A percentile compares a stretch with the other conserved stretches of the same genome.
Evolutionary conservation across 2,888 invertebrate species (phyloP).

Genomic region (Villa cingulata): DNA sequence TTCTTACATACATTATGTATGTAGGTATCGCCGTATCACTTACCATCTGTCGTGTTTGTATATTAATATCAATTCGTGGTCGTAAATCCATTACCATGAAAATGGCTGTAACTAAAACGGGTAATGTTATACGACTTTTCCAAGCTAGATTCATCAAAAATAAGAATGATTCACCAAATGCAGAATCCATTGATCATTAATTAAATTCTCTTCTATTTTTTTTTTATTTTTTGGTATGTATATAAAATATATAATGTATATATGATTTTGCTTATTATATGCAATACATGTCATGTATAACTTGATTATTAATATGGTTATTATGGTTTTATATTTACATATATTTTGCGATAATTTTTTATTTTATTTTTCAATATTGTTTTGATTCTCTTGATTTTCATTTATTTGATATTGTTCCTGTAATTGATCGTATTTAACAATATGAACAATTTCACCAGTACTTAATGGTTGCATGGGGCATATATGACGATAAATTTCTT

Average conservation of each 20-base stretch:
- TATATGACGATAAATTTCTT: conserved; percentile 36
- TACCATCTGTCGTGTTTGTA: conserved; percentile 39
- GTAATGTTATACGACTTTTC: conserved; percentile 52
- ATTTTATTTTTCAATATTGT: too few species aligned
- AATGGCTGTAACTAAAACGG: conserved; percentile 49
- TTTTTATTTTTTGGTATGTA: too few species aligned
- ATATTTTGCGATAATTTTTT: too few species aligned
- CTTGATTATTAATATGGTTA: too few species aligned
- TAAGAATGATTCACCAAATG: conserved; percentile 40
- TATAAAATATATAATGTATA: too few species aligned
- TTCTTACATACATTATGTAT: not conserved
- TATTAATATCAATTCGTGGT: conserved; percentile 52
- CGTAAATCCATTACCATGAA: conserved; percentile 53
- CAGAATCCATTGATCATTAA: conserved; percentile 33
- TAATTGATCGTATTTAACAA: conserved; percentile 41
- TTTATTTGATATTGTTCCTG: conserved; percentile 19
- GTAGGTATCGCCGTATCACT: not conserved
- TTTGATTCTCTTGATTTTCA: not conserved
- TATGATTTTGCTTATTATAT: too few species aligned
- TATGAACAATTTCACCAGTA: conserved; percentile 39
- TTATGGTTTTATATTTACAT: too few species aligned
- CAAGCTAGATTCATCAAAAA: conserved; percentile 59
- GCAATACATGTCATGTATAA: too few species aligned
- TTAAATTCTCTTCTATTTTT: too few species aligned
- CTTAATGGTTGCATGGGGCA: conserved; percentile 40